phyloP scores from a whole-genome alignment of 1,140 invertebrate genomes.

The Brachionus rotundiformis region DNA sequence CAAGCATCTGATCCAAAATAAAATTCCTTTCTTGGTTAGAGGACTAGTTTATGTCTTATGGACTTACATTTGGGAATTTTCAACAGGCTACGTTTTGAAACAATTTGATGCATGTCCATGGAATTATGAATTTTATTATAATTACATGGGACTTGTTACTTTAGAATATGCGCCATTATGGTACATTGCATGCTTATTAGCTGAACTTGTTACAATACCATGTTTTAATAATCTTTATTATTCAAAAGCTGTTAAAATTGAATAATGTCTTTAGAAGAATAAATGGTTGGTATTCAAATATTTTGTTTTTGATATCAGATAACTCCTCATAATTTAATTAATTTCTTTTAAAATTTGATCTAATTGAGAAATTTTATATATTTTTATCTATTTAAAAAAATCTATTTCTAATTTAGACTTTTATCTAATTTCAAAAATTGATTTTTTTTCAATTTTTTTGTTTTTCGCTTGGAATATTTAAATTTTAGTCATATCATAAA shows the following conservation, averaged over 20 bases:
- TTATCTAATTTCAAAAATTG: too few species aligned
- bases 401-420: too few species aligned
- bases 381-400: too few species aligned
- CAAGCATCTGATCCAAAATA: slow-evolving; percentile 55
- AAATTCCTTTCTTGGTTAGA: slow-evolving; percentile 61
- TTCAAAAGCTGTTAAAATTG: background rate
- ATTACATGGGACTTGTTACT: slow-evolving; percentile 67
- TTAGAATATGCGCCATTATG: slow-evolving; percentile 68
- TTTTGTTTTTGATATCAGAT: too few species aligned
- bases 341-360: too few species aligned
- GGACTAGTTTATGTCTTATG: slow-evolving; percentile 65
- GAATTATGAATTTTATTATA: slow-evolving; percentile 67
- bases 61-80: slow-evolving; percentile 67
- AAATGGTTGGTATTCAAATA: too few species aligned
- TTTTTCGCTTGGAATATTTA: too few species aligned
- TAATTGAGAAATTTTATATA: too few species aligned
- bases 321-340: too few species aligned
- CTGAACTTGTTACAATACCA: slow-evolving; percentile 57
- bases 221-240: slow-evolving; percentile 19
- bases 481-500: too few species aligned
- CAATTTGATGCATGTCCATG: slow-evolving; percentile 67
- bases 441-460: too few species aligned
- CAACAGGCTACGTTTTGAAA: slow-evolving; percentile 64
- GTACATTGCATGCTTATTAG: slow-evolving; percentile 62
- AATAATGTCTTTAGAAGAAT: too few species aligned